Evolutionary conservation across 2,797 vertebrate species (phyloP).

Genomic region (Amniataba percoides): DNA sequence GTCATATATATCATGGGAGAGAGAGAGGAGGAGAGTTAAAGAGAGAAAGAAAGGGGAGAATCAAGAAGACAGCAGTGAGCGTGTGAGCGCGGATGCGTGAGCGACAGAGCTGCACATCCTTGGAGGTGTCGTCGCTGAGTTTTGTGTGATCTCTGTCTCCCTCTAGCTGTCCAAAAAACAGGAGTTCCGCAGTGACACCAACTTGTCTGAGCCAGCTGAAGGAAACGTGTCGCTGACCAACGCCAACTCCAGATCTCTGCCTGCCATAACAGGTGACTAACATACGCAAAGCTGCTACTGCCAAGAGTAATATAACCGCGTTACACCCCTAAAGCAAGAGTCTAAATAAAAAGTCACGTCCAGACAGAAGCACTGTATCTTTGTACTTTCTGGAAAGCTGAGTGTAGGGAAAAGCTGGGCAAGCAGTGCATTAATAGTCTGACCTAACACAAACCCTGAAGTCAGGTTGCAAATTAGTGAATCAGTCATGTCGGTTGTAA

Average conservation of each 20-base stretch:
- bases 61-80: too few relatives aligned
- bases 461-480: conserved; percentile 10
- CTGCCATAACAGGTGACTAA: conserved; percentile 92
- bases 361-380: background rate
- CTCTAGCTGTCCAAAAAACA: conserved; percentile 95
- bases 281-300: background rate
- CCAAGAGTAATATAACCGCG: background rate
- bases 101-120: background rate
- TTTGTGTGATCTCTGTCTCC: conserved; percentile 66
- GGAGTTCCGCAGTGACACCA: conserved; percentile 98
- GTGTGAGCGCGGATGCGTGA: background rate
- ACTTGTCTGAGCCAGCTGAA: conserved; percentile 88
- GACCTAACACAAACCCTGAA: conserved; percentile 21
- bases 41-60: background rate
- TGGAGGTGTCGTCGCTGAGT: conserved; percentile 3
- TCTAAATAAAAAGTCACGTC: conserved; percentile 8
- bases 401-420: conserved; percentile 3
- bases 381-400: conserved; percentile 11
- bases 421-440: conserved; percentile 1
- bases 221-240: conserved; percentile 83
- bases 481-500: background rate
- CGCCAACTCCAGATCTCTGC: conserved; percentile 95
- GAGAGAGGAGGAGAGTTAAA: background rate
- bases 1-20: background rate
- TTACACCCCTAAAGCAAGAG: background rate